Conservation (phyloP, 2,113 vertebrate genomes). For the Hippoglossus stenolepis region DNA sequence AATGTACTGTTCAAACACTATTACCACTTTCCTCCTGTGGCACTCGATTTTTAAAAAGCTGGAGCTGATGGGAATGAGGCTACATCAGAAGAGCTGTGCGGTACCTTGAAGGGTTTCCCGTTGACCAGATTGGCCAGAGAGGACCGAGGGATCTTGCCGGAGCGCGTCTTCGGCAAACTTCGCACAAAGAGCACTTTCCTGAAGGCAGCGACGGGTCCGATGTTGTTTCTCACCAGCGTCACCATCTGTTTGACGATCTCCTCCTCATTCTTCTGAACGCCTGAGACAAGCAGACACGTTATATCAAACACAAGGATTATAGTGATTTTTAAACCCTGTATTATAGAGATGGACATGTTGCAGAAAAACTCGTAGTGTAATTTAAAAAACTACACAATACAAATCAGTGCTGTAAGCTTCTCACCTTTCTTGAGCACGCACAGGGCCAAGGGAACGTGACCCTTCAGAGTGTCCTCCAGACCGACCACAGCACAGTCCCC, state of each 20-base stretch:
- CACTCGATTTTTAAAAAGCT: no score
- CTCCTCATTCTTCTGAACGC: slow-evolving; percentile 72
- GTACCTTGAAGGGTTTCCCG: slow-evolving; percentile 90
- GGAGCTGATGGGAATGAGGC: no score
- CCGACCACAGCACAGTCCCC: slow-evolving; percentile 96
- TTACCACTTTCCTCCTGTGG: no score
- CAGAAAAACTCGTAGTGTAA: no score
- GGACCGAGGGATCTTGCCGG: slow-evolving; percentile 95
- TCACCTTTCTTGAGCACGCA: slow-evolving; percentile 92
- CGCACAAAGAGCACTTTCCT: slow-evolving; percentile 89
- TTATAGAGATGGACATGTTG: no score
- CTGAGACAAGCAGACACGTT: slow-evolving; percentile 69
- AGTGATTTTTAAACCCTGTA: no score
- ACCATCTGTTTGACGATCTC: slow-evolving; percentile 86
- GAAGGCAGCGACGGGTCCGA: slow-evolving; percentile 95
- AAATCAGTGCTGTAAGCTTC: slow-evolving; percentile 26
- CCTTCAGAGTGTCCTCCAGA: slow-evolving; percentile 92
- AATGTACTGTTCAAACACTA: no score
- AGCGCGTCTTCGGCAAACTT: slow-evolving; percentile 93
- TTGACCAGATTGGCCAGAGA: slow-evolving; percentile 89
- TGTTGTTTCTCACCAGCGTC: slow-evolving; percentile 84
- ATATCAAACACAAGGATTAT: neutral
- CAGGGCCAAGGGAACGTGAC: slow-evolving; percentile 91
- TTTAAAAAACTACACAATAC: no score
- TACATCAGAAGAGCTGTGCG: neutral